Evolutionary conservation across 1,140 invertebrate genomes (phyloP).

Genomic region (Drosophila watanabei): DNA sequence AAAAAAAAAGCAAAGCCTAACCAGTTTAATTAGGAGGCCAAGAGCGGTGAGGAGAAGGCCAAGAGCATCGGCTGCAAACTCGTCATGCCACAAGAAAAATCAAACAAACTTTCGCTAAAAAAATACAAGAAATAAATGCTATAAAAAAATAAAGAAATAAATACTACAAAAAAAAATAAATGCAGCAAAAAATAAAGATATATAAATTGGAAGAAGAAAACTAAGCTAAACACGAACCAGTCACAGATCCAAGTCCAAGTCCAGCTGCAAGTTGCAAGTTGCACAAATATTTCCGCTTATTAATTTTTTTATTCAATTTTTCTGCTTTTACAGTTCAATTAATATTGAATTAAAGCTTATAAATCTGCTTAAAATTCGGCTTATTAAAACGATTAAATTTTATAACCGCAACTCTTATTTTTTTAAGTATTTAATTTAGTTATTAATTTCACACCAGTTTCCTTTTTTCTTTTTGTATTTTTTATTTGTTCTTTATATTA

Average conservation of each 20-base stretch:
- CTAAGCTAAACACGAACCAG: constrained; percentile 45
- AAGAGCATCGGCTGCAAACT: constrained; percentile 36
- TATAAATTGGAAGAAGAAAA: neutral
- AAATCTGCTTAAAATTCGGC: neutral
- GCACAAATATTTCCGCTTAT: neutral
- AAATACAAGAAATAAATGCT: constrained; percentile 10
- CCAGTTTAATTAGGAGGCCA: constrained; percentile 58
- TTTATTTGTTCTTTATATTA: neutral
- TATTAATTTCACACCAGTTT: neutral
- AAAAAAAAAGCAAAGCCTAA: constrained; percentile 23
- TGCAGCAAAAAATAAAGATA: constrained; percentile 4
- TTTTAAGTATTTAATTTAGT: neutral
- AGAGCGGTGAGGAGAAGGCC: constrained; percentile 3
- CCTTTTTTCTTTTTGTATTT: neutral
- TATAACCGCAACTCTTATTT: neutral
- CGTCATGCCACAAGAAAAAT: constrained; percentile 44
- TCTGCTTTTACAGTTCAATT: neutral
- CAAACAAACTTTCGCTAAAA: constrained; percentile 57
- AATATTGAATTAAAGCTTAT: no score
- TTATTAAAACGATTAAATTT: no score
- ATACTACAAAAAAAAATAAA: constrained; percentile 25
- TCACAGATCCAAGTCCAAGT: constrained; percentile 10
- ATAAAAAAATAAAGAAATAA: constrained; percentile 2
- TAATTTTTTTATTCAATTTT: neutral
- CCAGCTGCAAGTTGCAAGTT: constrained; percentile 22